Percentiles rank a stretch among this genome's conserved stretches.
Conservation (phyloP, 2,113 vertebrate genomes). For the Hemichromis elongatus region DNA sequence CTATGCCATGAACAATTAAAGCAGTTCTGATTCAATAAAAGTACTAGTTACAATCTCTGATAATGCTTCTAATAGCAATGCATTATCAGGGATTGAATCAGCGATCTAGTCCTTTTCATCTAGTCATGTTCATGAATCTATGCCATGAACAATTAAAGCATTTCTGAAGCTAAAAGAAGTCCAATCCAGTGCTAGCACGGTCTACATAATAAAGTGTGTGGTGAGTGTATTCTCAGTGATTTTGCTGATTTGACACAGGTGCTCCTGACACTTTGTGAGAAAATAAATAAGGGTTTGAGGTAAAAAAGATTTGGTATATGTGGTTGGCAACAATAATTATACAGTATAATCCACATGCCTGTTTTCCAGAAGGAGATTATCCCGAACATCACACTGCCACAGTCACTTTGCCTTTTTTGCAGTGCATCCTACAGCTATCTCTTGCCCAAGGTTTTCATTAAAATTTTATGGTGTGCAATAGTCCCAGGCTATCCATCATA, state of each 20-base stretch:
- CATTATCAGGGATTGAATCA: too few relatives aligned
- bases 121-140: too few relatives aligned
- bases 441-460: neutral
- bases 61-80: too few relatives aligned
- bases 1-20: neutral
- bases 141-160: neutral
- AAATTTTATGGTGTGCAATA: neutral
- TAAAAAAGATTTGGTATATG: neutral
- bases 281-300: neutral
- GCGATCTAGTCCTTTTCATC: too few relatives aligned
- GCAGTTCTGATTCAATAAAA: too few relatives aligned
- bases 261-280: neutral
- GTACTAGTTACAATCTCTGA: too few relatives aligned
- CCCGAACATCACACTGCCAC: neutral
- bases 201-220: neutral
- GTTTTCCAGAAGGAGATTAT: neutral
- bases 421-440: neutral
- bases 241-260: neutral
- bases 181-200: neutral
- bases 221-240: neutral
- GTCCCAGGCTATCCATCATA: neutral
- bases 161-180: neutral
- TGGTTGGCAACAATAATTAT: neutral
- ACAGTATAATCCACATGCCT: neutral
- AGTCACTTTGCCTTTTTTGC: neutral